These are phyloP conservation scores for Drosophila tanythrix DNA, from an alignment of 2,888 invertebrate species.

Conservation along the genomic window DNA sequence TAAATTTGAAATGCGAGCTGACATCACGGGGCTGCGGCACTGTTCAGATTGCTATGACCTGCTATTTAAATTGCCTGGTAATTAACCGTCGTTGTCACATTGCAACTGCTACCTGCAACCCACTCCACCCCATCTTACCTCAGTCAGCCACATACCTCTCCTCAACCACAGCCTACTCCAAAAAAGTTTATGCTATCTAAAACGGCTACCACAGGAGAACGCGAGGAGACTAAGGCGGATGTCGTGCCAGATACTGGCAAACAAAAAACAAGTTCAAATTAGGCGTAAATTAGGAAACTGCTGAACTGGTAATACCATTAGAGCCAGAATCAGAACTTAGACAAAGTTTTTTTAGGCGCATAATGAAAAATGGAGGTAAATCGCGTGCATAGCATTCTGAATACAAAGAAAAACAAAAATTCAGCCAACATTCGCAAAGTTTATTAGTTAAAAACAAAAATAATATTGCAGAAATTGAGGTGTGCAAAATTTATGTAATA, in stretches of 20 bases:
- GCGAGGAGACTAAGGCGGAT: neutral
- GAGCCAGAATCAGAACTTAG: neutral
- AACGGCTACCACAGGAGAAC: neutral
- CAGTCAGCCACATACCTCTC: neutral
- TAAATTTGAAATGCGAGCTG: constrained; percentile 24
- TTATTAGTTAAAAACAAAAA: neutral
- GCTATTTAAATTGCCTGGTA: constrained; percentile 68
- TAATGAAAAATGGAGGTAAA: constrained; percentile 23
- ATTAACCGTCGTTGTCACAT: constrained; percentile 67
- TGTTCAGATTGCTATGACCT: constrained; percentile 25
- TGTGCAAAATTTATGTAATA: neutral
- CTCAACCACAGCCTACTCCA: neutral
- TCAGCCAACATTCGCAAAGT: neutral
- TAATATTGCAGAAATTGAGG: neutral
- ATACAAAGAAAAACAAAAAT: neutral
- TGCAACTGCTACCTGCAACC: constrained; percentile 4
- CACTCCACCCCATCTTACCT: constrained; percentile 1
- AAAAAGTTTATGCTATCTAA: constrained; percentile 36
- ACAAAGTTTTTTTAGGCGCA: constrained; percentile 7
- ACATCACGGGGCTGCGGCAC: neutral
- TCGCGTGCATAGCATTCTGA: constrained; percentile 23
- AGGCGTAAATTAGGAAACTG: constrained; percentile 46
- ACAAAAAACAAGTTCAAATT: constrained; percentile 54
- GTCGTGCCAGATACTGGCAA: constrained; percentile 18
- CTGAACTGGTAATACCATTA: constrained; percentile 1